Conservation (phyloP, 2,888 invertebrate species). For the Camponotus fellah region DNA sequence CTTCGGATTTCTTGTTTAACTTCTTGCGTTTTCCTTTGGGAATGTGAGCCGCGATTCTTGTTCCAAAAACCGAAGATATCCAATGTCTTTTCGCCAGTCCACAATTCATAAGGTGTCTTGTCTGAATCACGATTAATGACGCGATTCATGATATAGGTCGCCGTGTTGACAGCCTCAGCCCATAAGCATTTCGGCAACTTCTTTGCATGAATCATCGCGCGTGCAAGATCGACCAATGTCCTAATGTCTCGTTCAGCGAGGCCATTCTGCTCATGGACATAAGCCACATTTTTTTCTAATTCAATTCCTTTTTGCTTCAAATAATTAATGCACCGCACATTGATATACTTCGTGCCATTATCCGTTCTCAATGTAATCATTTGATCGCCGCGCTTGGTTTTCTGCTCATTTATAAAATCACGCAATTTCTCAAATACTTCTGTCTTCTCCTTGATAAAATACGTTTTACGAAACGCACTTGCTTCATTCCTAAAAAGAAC, state of each 20-base stretch:
- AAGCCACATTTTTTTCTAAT: background rate
- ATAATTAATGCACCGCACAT: background rate
- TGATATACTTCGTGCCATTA: background rate
- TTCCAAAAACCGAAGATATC: background rate
- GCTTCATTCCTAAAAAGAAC: background rate
- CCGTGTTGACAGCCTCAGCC: background rate
- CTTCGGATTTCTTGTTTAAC: background rate
- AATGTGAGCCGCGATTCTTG: background rate
- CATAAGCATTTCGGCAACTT: background rate
- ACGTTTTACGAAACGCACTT: background rate
- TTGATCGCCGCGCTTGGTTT: background rate
- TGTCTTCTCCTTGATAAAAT: background rate
- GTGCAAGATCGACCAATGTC: background rate
- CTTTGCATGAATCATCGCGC: background rate
- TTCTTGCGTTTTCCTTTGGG: background rate
- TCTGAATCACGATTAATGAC: background rate
- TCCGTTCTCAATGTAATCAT: background rate
- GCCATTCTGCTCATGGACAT: background rate
- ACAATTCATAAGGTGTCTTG: background rate
- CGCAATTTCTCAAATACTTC: background rate
- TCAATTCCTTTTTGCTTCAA: background rate
- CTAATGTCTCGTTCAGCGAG: background rate
- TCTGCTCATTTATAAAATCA: background rate
- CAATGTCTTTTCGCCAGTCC: conserved; percentile 2
- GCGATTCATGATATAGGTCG: background rate